Evolutionary conservation across 1,140 invertebrate genomes (phyloP).

Genomic region (Nasonia giraulti): DNA sequence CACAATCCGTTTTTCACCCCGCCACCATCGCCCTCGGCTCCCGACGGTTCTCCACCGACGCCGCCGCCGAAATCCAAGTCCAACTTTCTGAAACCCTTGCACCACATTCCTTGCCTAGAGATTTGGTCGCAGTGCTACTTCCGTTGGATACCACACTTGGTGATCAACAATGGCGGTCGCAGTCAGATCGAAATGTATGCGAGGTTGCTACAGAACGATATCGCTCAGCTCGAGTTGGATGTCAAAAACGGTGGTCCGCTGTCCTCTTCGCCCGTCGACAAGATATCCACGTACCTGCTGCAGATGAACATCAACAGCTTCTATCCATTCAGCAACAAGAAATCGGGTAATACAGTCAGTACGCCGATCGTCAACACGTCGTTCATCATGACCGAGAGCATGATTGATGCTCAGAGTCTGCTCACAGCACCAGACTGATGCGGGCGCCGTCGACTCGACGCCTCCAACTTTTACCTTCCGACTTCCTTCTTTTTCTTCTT

Average conservation of each 20-base stretch:
- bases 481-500: background rate
- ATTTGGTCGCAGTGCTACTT: conserved; percentile 94
- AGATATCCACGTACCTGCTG: conserved; percentile 61
- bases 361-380: conserved; percentile 71
- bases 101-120: conserved; percentile 78
- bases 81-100: conserved; percentile 73
- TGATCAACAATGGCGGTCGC: conserved; percentile 85
- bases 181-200: conserved; percentile 80
- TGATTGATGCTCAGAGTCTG: conserved; percentile 68
- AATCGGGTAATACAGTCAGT: conserved; percentile 64
- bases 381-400: conserved; percentile 67
- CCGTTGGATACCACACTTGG: conserved; percentile 88
- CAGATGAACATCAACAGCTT: conserved; percentile 72
- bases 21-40: conserved; percentile 51
- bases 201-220: conserved; percentile 76
- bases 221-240: conserved; percentile 73
- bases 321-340: conserved; percentile 72
- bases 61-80: conserved; percentile 48
- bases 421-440: conserved; percentile 69
- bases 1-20: conserved; percentile 81
- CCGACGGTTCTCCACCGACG: background rate
- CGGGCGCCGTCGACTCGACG: background rate
- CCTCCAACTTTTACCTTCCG: background rate
- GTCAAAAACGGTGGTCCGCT: conserved; percentile 55
- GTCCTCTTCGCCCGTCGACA: conserved; percentile 58